phyloP scores from a whole-genome alignment of 1,140 invertebrate species.

The Musca vetustissima region DNA sequence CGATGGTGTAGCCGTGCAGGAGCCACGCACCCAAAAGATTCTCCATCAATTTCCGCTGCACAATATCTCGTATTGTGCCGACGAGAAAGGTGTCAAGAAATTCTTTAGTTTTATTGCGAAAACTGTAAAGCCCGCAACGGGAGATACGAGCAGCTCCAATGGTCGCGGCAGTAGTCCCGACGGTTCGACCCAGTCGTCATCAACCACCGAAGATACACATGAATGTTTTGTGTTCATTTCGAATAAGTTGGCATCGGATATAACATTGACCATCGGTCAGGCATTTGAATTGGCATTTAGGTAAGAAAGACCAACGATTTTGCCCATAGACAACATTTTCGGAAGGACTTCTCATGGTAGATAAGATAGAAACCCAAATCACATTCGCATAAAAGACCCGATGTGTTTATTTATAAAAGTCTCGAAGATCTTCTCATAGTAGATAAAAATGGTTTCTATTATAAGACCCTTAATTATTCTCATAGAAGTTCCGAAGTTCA shows the following conservation, averaged over 20 bases:
- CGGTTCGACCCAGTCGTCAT: conserved; percentile 29
- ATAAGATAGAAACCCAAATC: no score
- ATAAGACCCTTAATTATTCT: no score
- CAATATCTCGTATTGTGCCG: conserved; percentile 96
- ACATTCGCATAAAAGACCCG: no score
- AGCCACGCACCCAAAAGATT: conserved; percentile 71
- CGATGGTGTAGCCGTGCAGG: conserved; percentile 92
- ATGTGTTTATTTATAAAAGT: no score
- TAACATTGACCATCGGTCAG: conserved; percentile 95
- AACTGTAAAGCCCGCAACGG: conserved; percentile 61
- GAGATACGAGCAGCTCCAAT: conserved; percentile 44
- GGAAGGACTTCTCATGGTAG: no score
- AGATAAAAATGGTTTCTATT: no score
- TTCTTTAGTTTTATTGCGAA: conserved; percentile 98
- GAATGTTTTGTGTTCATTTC: conserved; percentile 96
- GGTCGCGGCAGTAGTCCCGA: conserved; percentile 37
- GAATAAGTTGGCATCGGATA: conserved; percentile 94
- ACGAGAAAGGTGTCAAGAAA: conserved; percentile 95
- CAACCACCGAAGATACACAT: conserved; percentile 69
- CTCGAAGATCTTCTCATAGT: no score
- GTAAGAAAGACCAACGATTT: conserved; percentile 55
- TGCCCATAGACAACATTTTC: no score
- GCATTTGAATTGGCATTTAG: conserved; percentile 97
- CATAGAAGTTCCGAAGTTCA: no score
- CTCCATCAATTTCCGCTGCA: conserved; percentile 95